Conservation (phyloP, 2,888 invertebrate genomes). For the Epistrophe grossulariae region DNA sequence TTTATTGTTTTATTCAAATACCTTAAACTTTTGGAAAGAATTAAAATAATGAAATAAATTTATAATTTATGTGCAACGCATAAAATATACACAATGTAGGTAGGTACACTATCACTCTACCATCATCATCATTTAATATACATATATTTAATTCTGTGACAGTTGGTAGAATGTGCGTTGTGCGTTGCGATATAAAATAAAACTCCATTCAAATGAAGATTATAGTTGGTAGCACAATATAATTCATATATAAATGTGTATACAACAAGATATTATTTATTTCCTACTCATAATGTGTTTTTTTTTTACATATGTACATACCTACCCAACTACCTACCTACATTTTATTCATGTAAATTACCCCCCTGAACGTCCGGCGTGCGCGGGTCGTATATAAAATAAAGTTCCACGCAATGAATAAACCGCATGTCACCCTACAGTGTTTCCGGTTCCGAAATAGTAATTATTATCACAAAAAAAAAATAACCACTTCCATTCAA, state of each 20-base stretch:
- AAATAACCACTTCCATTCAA: slow-evolving; percentile 20
- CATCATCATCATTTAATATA: neutral
- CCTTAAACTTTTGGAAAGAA: neutral
- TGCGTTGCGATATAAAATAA: neutral
- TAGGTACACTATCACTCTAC: neutral
- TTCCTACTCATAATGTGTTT: slow-evolving; percentile 9
- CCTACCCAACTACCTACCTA: neutral
- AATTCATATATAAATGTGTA: neutral
- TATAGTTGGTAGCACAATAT: neutral
- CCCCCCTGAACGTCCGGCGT: neutral
- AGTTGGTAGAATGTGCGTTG: neutral
- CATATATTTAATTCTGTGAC: slow-evolving; percentile 8
- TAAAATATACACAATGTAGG: neutral
- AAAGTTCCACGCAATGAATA: slow-evolving; percentile 50
- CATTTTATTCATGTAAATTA: slow-evolving; percentile 6
- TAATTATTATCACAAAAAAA: slow-evolving; percentile 22
- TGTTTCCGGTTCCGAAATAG: slow-evolving; percentile 52
- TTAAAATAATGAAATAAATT: slow-evolving; percentile 31
- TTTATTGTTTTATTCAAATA: neutral
- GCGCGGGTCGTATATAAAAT: slow-evolving; percentile 11
- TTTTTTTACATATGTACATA: neutral
- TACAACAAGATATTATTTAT: slow-evolving; percentile 29
- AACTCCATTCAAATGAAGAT: slow-evolving; percentile 4
- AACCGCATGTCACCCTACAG: slow-evolving; percentile 63
- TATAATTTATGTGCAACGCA: slow-evolving; percentile 18